These are phyloP conservation scores for Nudaria mundana DNA, from an alignment of 2,888 invertebrate genomes.

Conservation along the genomic window DNA sequence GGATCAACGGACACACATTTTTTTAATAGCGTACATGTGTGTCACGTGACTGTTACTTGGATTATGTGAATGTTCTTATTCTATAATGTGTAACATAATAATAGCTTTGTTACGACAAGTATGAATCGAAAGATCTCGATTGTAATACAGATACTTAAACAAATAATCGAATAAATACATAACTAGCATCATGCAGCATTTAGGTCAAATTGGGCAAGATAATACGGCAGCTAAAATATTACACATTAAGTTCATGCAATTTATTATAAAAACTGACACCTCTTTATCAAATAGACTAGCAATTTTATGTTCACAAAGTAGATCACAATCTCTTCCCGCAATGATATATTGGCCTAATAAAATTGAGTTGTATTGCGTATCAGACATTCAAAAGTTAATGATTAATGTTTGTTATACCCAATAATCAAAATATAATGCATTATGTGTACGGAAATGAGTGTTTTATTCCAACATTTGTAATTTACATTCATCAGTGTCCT, in stretches of 20 bases:
- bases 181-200: too few relatives aligned
- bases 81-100: too few relatives aligned
- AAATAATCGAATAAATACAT: conserved; percentile 4
- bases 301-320: conserved; percentile 25
- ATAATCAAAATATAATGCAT: conserved; percentile 10
- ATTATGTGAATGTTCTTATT: too few relatives aligned
- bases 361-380: conserved; percentile 3
- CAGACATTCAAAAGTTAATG: conserved; percentile 19
- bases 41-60: too few relatives aligned
- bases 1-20: too few relatives aligned
- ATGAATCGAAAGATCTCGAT: not conserved
- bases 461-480: too few relatives aligned
- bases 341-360: conserved; percentile 22
- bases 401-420: conserved; percentile 33
- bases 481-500: too few relatives aligned
- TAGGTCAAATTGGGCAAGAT: conserved; percentile 23
- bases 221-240: conserved; percentile 7
- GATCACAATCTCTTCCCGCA: conserved; percentile 33
- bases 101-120: too few relatives aligned
- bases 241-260: conserved; percentile 12
- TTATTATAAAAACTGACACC: conserved; percentile 20
- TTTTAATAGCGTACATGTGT: too few relatives aligned
- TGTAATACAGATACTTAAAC: not conserved
- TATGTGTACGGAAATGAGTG: conserved; percentile 15
- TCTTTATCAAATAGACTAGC: conserved; percentile 16